Evolutionary conservation across 2,797 vertebrate species (phyloP), one percentile per base, ranked within the genome.

Genomic region (Neostethus bicornis): DNA sequence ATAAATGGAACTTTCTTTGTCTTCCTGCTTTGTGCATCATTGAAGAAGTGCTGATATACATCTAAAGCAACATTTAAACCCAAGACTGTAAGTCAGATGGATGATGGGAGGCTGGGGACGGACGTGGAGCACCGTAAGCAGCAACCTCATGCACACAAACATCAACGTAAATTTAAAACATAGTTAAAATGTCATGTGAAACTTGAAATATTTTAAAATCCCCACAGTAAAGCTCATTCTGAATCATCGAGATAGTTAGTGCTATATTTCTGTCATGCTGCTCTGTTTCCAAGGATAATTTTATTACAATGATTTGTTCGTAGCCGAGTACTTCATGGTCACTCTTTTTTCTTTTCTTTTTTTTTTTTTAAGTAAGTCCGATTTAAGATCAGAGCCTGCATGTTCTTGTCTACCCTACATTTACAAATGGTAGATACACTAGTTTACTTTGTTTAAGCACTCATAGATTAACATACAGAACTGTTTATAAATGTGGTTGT

Each of bases 101-200:
- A 78, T 52, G 54, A 62, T 3, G 26, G 62, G 38, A 61, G 47
- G 66, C 59, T 49, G 43, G 77, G 44, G 70, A 74, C 61, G 51
- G 34, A 60, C 39, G 21, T 16, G 17, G 14, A 37, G 19, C 32
- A n/a, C 53, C 49, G 19, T 41, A 66, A 60, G 65, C 44, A 63
- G 59, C 57, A 71, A 56, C 34, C 61, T 51, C 69, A 50, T 55
- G 58, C 66, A 39, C n/a, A 5, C 54, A 50, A 56, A 51, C 16
- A 72, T 59, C 61, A 43, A 57, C 49, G 52, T 60, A 73, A 83
- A 86, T 87, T 79, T 72, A 77, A 83, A 77, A 78, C 73, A 66
- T 61, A 66, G 55, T 86, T 81, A 83, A 88, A 80, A 64, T 74
- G 83, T 81, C 81, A 74, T 16, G 23, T 17, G 6, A 14, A 66